Percentiles rank a stretch among this genome's conserved stretches.
phyloP scores from a whole-genome alignment of 2,113 vertebrate species.

The Archilochus colubris region DNA sequence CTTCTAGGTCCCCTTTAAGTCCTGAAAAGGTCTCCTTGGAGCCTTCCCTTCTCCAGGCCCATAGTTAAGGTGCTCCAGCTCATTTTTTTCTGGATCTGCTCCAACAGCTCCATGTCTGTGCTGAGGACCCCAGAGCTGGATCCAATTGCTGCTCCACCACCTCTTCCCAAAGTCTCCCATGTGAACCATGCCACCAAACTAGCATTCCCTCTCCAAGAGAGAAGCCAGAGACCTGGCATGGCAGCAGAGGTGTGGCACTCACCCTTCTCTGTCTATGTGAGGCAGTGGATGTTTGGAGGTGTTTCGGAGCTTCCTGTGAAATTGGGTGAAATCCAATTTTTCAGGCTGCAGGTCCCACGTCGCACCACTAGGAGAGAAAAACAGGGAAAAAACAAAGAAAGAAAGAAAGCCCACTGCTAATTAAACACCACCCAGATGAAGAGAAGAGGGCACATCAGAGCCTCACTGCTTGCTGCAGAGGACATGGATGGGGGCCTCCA shows the following conservation, averaged over 20 bases:
- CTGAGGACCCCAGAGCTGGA: no score
- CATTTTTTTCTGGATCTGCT: no score
- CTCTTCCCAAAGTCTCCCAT: not conserved
- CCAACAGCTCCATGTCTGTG: no score
- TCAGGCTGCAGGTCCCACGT: constrained; percentile 97
- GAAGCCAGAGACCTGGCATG: not conserved
- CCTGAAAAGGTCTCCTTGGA: no score
- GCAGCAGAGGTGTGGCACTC: constrained; percentile 17
- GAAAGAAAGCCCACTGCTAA: not conserved
- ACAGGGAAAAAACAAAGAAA: not conserved
- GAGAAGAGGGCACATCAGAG: fast-evolving
- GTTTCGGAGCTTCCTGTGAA: constrained; percentile 88
- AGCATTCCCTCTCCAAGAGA: not conserved
- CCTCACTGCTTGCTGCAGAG: not conserved
- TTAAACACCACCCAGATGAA: not conserved
- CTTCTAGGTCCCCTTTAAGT: no score
- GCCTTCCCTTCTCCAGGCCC: no score
- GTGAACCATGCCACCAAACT: not conserved
- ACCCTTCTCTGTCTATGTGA: constrained; percentile 95
- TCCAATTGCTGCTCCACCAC: not conserved
- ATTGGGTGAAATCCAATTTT: constrained; percentile 95
- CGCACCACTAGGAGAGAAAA: constrained; percentile 81
- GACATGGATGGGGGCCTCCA: not conserved
- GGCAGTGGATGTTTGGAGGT: constrained; percentile 87
- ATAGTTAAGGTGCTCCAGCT: no score